Evolutionary conservation across 2,888 invertebrate genomes (phyloP).

Genomic region (Agelastica alni): DNA sequence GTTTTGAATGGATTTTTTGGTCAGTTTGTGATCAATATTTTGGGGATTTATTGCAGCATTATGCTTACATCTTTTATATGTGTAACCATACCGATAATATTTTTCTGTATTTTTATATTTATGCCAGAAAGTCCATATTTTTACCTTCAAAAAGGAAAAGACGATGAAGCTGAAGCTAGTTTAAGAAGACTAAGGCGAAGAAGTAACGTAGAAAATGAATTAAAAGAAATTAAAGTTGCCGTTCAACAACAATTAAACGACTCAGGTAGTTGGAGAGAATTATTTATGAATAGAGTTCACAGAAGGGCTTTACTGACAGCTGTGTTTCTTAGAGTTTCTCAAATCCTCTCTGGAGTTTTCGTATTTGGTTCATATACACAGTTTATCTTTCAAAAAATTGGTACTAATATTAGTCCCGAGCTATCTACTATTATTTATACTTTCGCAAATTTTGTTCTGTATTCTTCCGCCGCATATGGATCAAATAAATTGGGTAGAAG

Average conservation of each 20-base stretch:
- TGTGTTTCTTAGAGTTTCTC: constrained; percentile 42
- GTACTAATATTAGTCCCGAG: constrained; percentile 44
- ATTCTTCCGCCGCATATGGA: constrained; percentile 33
- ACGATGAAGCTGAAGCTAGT: constrained; percentile 38
- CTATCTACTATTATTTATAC: constrained; percentile 44
- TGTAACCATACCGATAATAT: constrained; percentile 62
- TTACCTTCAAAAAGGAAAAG: constrained; percentile 37
- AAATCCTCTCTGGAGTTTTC: constrained; percentile 45
- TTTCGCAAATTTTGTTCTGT: constrained; percentile 31
- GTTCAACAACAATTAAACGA: constrained; percentile 47
- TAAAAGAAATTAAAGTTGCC: constrained; percentile 37
- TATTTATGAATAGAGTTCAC: constrained; percentile 43
- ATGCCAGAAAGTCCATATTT: constrained; percentile 62
- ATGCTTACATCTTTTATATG: constrained; percentile 61
- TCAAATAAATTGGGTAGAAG: constrained; percentile 46
- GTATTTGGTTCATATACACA: constrained; percentile 45
- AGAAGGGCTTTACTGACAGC: constrained; percentile 45
- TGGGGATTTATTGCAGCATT: constrained; percentile 60
- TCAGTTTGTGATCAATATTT: constrained; percentile 53
- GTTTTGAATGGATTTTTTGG: constrained; percentile 41
- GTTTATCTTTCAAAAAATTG: constrained; percentile 48
- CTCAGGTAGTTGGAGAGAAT: constrained; percentile 45
- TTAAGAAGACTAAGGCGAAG: constrained; percentile 39
- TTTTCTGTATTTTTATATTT: constrained; percentile 61
- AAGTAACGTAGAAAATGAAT: constrained; percentile 40